phyloP scores from a whole-genome alignment of 2,113 vertebrate genomes.

The Circaetus gallicus region DNA sequence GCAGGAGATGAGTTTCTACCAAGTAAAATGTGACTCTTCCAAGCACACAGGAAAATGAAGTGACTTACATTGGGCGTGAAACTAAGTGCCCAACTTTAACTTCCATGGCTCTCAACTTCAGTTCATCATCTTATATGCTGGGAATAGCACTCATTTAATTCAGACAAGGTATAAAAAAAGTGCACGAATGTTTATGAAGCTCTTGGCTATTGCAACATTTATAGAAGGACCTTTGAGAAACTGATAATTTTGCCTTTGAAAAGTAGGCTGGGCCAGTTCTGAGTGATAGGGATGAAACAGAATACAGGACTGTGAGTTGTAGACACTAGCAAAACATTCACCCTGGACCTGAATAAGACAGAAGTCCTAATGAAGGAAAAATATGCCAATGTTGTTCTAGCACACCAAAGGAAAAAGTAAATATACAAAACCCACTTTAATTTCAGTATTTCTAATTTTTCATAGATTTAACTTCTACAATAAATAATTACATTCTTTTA shows the following conservation, averaged over 20 bases:
- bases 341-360: neutral
- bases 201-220: neutral
- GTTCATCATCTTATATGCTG: neutral
- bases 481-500: neutral
- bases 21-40: neutral
- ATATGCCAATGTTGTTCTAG: neutral
- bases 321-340: neutral
- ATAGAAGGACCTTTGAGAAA: neutral
- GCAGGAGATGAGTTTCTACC: neutral
- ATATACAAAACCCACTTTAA: neutral
- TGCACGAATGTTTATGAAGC: neutral
- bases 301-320: neutral
- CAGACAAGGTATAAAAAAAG: neutral
- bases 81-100: neutral
- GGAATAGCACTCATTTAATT: neutral
- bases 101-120: neutral
- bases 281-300: neutral
- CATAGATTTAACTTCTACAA: neutral
- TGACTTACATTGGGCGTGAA: neutral
- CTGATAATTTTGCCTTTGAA: neutral
- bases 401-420: neutral
- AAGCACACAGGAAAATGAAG: neutral
- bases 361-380: neutral
- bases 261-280: neutral
- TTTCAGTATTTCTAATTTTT: neutral